phyloP scores from a whole-genome alignment of 92 coral and sea anemone species.

The Chrysogorgia sp. region DNA sequence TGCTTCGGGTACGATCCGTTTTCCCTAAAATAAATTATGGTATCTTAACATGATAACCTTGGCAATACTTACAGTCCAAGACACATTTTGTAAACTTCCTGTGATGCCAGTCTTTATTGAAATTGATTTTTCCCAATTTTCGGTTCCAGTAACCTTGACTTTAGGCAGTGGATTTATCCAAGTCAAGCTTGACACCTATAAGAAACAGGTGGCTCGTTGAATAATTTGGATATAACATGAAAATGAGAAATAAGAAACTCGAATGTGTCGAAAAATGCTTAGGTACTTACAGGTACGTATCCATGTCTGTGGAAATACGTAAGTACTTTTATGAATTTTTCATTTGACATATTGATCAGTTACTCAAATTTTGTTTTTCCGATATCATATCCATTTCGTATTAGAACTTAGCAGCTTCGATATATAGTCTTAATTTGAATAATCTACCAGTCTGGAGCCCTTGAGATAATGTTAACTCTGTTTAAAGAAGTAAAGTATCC shows the following conservation, averaged over 20 bases:
- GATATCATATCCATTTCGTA: too few relatives aligned
- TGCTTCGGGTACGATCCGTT: background rate
- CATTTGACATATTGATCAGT: too few relatives aligned
- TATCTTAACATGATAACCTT: background rate
- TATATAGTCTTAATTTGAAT: too few relatives aligned
- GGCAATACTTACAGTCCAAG: slow-evolving; percentile 8
- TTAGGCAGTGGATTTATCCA: slow-evolving; percentile 30
- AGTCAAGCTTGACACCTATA: slow-evolving; percentile 9
- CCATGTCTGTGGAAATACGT: too few relatives aligned
- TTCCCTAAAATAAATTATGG: background rate
- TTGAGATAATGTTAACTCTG: too few relatives aligned
- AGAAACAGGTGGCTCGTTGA: background rate
- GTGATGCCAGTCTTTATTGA: slow-evolving; percentile 1
- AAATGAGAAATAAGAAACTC: too few relatives aligned
- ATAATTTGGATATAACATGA: background rate
- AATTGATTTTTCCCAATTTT: background rate
- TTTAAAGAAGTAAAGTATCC: background rate
- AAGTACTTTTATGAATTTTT: too few relatives aligned
- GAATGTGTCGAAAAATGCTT: too few relatives aligned
- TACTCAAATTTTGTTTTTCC: too few relatives aligned
- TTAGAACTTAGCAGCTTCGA: too few relatives aligned
- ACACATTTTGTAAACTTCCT: slow-evolving; percentile 7
- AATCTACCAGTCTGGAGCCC: too few relatives aligned
- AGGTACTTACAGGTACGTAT: too few relatives aligned
- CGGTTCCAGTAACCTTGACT: slow-evolving; percentile 2